Evolutionary conservation across 2,113 vertebrate genomes (phyloP).

Genomic region (Nyctereutes procyonoides): DNA sequence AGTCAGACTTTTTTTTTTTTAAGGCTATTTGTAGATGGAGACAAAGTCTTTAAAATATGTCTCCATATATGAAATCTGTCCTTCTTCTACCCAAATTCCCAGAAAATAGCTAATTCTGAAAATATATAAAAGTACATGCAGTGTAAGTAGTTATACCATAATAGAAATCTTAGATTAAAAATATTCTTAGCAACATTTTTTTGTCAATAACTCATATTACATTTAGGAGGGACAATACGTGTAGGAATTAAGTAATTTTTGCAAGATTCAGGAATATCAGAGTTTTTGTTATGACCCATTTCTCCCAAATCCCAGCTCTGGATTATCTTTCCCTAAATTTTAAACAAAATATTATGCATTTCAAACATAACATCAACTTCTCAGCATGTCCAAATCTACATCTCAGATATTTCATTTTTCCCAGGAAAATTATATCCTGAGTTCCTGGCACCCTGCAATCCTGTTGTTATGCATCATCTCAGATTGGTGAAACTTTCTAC

Average conservation of each 20-base stretch:
- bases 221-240: not conserved
- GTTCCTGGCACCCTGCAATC: not conserved
- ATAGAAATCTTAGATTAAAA: not conserved
- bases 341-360: not conserved
- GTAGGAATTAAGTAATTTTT: not conserved
- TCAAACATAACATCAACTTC: not conserved
- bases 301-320: not conserved
- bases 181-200: not conserved
- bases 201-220: not conserved
- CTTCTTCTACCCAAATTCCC: not conserved
- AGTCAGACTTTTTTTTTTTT: not conserved
- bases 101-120: not conserved
- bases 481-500: not conserved
- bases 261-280: not conserved
- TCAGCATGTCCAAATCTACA: not conserved
- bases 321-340: not conserved
- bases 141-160: not conserved
- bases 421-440: not conserved
- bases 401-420: not conserved
- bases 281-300: not conserved
- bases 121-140: not conserved
- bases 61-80: not conserved
- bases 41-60: not conserved
- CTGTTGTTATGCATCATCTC: not conserved
- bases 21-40: not conserved